phyloP scores from a whole-genome alignment of 2,113 vertebrate genomes.

The Crotalus tigris region DNA sequence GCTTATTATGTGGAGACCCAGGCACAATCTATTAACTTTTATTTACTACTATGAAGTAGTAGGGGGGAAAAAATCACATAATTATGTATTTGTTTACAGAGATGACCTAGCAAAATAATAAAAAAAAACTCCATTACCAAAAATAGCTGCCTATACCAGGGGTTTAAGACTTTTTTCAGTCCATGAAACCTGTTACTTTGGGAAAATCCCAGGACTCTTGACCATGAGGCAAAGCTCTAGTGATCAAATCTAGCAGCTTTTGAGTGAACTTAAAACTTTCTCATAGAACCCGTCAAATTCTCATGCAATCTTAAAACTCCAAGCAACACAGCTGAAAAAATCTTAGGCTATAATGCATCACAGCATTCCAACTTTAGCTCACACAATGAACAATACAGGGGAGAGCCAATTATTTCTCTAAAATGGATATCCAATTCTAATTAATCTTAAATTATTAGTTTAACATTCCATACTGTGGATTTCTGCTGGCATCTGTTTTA shows the following conservation, averaged over 20 bases:
- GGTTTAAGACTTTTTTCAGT: background rate
- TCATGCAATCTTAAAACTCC: background rate
- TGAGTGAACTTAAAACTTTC: background rate
- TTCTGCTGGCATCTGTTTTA: background rate
- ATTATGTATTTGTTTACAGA: background rate
- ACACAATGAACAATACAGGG: constrained; percentile 1
- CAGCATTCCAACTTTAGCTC: constrained; percentile 36
- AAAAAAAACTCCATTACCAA: background rate
- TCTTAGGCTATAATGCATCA: background rate
- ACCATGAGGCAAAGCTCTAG: background rate
- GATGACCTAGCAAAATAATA: background rate
- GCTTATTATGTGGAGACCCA: background rate
- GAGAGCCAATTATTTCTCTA: constrained; percentile 20
- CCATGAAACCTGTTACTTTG: background rate
- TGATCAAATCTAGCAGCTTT: no score
- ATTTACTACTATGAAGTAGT: background rate
- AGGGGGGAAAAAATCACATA: background rate
- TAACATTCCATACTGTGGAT: background rate
- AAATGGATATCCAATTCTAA: background rate
- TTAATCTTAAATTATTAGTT: background rate
- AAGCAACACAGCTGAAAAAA: background rate
- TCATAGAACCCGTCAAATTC: background rate
- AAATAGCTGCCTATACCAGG: background rate
- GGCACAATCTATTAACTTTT: background rate
- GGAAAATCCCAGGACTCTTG: background rate